Percentiles rank a stretch among this genome's conserved stretches.
Evolutionary conservation across 1,140 invertebrate species (phyloP).

Genomic region (Macrocentrus cingulum): DNA sequence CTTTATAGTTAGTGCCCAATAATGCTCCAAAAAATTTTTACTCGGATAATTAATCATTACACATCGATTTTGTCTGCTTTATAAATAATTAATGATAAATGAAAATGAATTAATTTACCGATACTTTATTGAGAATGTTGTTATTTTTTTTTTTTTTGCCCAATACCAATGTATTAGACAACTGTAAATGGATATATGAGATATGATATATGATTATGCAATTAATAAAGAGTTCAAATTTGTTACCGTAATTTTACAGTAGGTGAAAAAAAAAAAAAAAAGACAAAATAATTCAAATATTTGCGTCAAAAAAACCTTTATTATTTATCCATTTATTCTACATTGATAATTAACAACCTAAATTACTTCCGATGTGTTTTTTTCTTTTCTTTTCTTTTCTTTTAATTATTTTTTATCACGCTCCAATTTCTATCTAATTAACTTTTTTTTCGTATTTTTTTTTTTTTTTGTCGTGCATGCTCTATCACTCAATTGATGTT

Average conservation of each 20-base stretch:
- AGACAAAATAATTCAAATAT: slow-evolving; percentile 8
- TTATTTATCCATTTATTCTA: slow-evolving; percentile 44
- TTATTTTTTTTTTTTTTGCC: not conserved
- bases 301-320: slow-evolving; percentile 38
- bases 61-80: not conserved
- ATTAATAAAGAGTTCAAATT: slow-evolving; percentile 19
- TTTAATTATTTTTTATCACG: not conserved
- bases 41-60: no score
- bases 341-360: slow-evolving; percentile 31
- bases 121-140: not conserved
- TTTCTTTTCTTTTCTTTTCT: slow-evolving; percentile 37
- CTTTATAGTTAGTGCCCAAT: no score
- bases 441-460: slow-evolving; percentile 27
- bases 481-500: slow-evolving; percentile 48
- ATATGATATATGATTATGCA: not conserved
- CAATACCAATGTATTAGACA: not conserved
- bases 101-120: slow-evolving; percentile 1
- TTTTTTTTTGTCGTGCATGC: slow-evolving; percentile 25
- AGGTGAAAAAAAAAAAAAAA: no score
- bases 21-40: no score
- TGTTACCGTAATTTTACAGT: no score
- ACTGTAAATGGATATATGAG: slow-evolving; percentile 17
- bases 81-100: not conserved
- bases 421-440: slow-evolving; percentile 8
- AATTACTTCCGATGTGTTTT: slow-evolving; percentile 7